phyloP scores from a whole-genome alignment of 1,140 invertebrate species.

The Maconellicoccus hirsutus region DNA sequence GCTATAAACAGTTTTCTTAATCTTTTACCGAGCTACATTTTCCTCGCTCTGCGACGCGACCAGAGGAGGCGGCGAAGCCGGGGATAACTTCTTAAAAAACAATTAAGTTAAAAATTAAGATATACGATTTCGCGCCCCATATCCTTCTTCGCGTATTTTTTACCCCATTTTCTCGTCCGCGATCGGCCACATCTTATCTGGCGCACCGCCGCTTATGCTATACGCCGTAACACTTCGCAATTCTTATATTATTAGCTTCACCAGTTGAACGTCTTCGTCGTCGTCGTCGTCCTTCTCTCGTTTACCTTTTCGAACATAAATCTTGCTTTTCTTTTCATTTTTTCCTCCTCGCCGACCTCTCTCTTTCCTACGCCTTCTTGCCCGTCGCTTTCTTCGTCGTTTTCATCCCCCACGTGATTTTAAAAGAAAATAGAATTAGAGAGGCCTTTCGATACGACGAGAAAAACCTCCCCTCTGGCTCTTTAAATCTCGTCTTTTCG shows the following conservation, averaged over 20 bases:
- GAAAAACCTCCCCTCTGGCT: neutral
- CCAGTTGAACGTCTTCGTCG: neutral
- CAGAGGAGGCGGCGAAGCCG: neutral
- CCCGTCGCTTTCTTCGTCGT: neutral
- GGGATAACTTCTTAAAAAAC: neutral
- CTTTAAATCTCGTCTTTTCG: neutral
- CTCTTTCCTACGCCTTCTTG: neutral
- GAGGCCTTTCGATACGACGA: neutral
- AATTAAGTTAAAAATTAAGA: constrained; percentile 10
- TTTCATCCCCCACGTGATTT: neutral
- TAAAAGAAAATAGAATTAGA: neutral
- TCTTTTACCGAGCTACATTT: neutral
- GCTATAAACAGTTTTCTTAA: constrained; percentile 9
- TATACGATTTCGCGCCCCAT: constrained; percentile 1
- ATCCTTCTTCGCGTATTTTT: too few relatives aligned
- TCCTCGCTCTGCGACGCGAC: neutral
- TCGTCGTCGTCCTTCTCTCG: too few relatives aligned
- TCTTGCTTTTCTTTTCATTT: neutral
- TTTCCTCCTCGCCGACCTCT: neutral
- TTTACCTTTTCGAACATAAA: constrained; percentile 4
- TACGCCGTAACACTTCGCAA: neutral
- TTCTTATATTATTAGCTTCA: neutral
- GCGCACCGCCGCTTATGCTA: neutral
- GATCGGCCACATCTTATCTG: neutral
- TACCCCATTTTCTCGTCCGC: neutral